Evolutionary conservation across 2,113 vertebrate species (phyloP), one percentile per base, ranked within the genome.

Genomic region (Picathartes gymnocephalus): DNA sequence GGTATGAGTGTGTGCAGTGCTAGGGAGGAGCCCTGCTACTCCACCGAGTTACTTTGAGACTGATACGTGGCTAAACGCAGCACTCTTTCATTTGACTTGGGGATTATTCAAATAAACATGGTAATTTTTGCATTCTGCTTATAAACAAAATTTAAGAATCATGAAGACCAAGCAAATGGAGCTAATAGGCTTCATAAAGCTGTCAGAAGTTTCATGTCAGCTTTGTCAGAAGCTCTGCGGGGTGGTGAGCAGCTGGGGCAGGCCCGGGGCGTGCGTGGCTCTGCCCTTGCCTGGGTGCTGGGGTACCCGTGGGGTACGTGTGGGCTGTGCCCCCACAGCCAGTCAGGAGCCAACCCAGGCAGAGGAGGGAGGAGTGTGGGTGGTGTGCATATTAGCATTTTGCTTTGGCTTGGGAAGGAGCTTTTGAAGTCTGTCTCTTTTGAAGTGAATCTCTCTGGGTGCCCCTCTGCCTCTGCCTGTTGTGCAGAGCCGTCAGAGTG

Each of bases 371-470:
- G 76, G 58, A 86, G 45, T 14, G 95, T 86, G 91, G 95, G 82
- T 81, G 94, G 62, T 70, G 76, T 61, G 88, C 23, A 4, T 62
- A 86, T 94, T 95, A 93, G 72, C 94, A 70, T 95, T 83, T 69
- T 42, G 58, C 80, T 91, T 80, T 90, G 90, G 50, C 16, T 53
- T 2, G 2, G 30, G 82, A 86, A 47, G 64, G 30, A 86, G 91
- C 94, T 86, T 97, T 95, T 95, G 95, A 97, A 94, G 94, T 94
- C 47, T 30, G 1, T 47, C 33, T 86, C 90, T 51, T 97, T 95
- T 96, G 88, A 95, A 95, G 92, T 74, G 60, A 66, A 21, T 81
- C 30, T 86, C 61, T 73, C 51, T 54, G 82, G 56, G 44, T 90
- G 51, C 69, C 60, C 58, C 54, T 92, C n/a, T 65, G 66, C 57